A percentile compares a stretch with the other conserved stretches of the same genome.
Evolutionary conservation across 2,888 invertebrate genomes (phyloP).

Genomic region (Drosophila ezoana): DNA sequence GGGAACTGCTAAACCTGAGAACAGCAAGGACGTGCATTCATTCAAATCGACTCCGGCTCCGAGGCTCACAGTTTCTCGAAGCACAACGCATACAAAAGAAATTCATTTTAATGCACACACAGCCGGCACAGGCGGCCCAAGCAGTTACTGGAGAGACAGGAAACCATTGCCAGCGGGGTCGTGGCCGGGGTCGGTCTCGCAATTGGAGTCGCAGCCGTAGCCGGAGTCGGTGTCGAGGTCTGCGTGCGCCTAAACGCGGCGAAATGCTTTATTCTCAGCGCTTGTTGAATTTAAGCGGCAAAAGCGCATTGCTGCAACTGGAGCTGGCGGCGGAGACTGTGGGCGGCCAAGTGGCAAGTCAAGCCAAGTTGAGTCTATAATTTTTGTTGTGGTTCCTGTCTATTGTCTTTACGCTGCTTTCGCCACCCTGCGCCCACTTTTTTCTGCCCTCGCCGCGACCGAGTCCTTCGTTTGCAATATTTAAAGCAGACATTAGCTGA

Average conservation of each 20-base stretch:
- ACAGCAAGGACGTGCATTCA: slow-evolving; percentile 74
- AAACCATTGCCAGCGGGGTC: slow-evolving; percentile 59
- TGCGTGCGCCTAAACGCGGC: slow-evolving; percentile 76
- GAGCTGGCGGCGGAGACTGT: slow-evolving; percentile 39
- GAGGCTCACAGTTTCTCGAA: slow-evolving; percentile 30
- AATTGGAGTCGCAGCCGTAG: slow-evolving; percentile 6
- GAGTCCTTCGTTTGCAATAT: slow-evolving; percentile 35
- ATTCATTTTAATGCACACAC: slow-evolving; percentile 76
- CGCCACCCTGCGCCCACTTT: neutral
- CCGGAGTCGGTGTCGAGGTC: slow-evolving; percentile 37
- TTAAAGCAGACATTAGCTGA: slow-evolving; percentile 47
- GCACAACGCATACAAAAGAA: slow-evolving; percentile 68
- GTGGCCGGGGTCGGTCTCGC: neutral
- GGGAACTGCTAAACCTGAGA: slow-evolving; percentile 31
- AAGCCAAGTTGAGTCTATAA: slow-evolving; percentile 75
- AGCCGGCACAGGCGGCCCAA: slow-evolving; percentile 32
- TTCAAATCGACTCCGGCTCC: slow-evolving; percentile 71
- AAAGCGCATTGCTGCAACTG: slow-evolving; percentile 59
- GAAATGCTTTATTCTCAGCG: slow-evolving; percentile 52
- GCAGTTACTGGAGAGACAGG: slow-evolving; percentile 42
- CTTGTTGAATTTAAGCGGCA: slow-evolving; percentile 68
- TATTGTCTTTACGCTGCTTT: slow-evolving; percentile 68
- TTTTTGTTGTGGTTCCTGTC: slow-evolving; percentile 80
- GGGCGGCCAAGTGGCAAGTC: slow-evolving; percentile 61
- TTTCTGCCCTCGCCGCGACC: slow-evolving; percentile 2